Evolutionary conservation across 1,140 invertebrate genomes (phyloP).

Genomic region (Apis florea): DNA sequence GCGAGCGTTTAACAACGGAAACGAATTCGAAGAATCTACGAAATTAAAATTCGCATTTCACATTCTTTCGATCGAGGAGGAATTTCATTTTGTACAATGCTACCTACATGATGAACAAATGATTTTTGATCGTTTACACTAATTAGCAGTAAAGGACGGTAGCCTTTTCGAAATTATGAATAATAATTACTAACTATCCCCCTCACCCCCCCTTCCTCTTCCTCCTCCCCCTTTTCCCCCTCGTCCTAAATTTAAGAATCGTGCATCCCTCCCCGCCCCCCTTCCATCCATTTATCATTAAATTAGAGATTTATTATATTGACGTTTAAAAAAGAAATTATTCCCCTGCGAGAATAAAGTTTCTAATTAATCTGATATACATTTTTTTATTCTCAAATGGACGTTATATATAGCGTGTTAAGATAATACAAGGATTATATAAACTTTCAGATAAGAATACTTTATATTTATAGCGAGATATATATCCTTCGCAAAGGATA

Average conservation of each 20-base stretch:
- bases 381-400: constrained; percentile 59
- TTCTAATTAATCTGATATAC: constrained; percentile 54
- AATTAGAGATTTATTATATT: constrained; percentile 52
- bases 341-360: constrained; percentile 47
- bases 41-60: neutral
- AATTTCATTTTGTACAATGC: constrained; percentile 46
- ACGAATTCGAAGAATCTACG: constrained; percentile 7
- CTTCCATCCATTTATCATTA: constrained; percentile 34
- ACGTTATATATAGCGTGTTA: constrained; percentile 56
- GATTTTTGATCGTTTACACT: constrained; percentile 53
- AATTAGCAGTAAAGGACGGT: constrained; percentile 52
- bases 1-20: constrained; percentile 28
- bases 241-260: neutral
- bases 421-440: constrained; percentile 61
- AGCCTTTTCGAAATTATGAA: constrained; percentile 37
- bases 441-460: constrained; percentile 58
- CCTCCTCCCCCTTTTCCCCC: neutral
- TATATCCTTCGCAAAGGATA: constrained; percentile 40
- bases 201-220: neutral
- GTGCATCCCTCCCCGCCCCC: neutral
- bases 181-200: constrained; percentile 40
- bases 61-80: constrained; percentile 37
- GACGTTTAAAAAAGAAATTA: constrained; percentile 40
- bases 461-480: constrained; percentile 59
- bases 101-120: constrained; percentile 33